Evolutionary conservation across 2,797 vertebrate genomes (phyloP).

Genomic region (Acrossocheilus wenchowensis): DNA sequence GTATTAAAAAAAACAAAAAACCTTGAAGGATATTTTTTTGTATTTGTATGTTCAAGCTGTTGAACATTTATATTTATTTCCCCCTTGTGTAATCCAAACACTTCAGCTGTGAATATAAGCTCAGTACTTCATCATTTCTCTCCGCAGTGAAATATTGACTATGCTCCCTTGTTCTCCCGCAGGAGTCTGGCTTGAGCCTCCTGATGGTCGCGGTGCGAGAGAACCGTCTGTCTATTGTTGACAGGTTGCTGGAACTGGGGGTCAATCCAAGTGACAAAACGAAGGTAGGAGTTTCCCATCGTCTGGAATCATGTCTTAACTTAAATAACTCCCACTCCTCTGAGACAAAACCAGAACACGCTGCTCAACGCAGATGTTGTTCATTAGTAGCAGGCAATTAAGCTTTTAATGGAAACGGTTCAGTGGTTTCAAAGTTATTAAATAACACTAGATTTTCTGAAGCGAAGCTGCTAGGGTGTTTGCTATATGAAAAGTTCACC

Average conservation of each 20-base stretch:
- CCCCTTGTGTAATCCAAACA: slow-evolving; percentile 2
- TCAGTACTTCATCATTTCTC: neutral
- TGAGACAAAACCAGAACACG: neutral
- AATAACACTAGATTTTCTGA: neutral
- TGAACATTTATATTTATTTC: neutral
- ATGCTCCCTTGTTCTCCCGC: neutral
- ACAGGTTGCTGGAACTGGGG: slow-evolving; percentile 69
- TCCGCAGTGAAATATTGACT: neutral
- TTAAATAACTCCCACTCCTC: neutral
- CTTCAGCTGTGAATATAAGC: neutral
- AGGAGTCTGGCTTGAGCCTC: slow-evolving; percentile 71
- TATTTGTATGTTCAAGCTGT: neutral
- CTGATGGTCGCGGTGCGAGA: slow-evolving; percentile 71
- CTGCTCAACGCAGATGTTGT: slow-evolving; percentile 16
- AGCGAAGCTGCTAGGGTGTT: neutral
- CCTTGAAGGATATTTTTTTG: neutral
- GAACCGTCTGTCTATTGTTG: slow-evolving; percentile 64
- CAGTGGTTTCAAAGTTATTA: slow-evolving; percentile 3
- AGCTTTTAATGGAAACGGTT: slow-evolving; percentile 23
- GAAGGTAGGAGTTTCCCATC: slow-evolving; percentile 59
- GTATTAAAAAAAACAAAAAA: neutral
- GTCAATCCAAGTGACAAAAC: slow-evolving; percentile 63
- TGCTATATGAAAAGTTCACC: neutral
- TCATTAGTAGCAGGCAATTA: slow-evolving; percentile 4
- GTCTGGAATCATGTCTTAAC: neutral